Base-by-base conservation (phyloP, 2,888 invertebrate genomes). In the Morpho helenor region DNA sequence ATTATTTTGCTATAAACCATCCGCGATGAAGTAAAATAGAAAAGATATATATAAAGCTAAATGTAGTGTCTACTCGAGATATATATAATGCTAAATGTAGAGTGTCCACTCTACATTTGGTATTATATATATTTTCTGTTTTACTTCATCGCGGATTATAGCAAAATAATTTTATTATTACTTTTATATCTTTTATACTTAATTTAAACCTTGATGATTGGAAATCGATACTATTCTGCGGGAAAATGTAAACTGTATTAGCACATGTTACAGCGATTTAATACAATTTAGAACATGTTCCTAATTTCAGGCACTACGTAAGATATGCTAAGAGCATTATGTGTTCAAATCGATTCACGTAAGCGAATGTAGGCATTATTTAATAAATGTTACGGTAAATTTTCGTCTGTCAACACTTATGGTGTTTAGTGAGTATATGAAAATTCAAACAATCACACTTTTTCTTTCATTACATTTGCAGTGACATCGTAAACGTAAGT, bases 391-490 rank as follows among this genome's bases (percentile, higher is more conserved):
- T 61, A 67, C 51, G 59, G 49, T 49, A 10, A 23, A 63, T 45
- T 60, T 56, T 63, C 46, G 61, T 31, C 23, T 58, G 53, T 31
- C 56, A 45, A 39, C 39, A 43, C 53, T 44, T 47, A 61, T 56
- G 56, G 52, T 63, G 56, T 61, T 64, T 63, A 56, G 67, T 68
- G 59, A 72, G 63, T 69, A 68, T 76, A 83, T 73, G 82, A 82
- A 87, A 86, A 85, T 78, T 79, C 86, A 87, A 88, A 88, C 79
- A 88, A 80, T 82, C 82, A 71, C 83, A 89, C 90, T 90, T 87
- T 90, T 90, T 89, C 89, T 89, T 86, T 88, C 88, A 75, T 84
- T 82, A 83, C 82, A 84, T 89, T 87, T 86, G 69, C 85, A 84
- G 82, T 72, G 65, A 66, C 74, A 75, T 80, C 79, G 79, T 77